Percentiles rank a stretch among this genome's conserved stretches.
phyloP scores from a whole-genome alignment of 1,140 invertebrate species.

The Drosophila kanapiae region DNA sequence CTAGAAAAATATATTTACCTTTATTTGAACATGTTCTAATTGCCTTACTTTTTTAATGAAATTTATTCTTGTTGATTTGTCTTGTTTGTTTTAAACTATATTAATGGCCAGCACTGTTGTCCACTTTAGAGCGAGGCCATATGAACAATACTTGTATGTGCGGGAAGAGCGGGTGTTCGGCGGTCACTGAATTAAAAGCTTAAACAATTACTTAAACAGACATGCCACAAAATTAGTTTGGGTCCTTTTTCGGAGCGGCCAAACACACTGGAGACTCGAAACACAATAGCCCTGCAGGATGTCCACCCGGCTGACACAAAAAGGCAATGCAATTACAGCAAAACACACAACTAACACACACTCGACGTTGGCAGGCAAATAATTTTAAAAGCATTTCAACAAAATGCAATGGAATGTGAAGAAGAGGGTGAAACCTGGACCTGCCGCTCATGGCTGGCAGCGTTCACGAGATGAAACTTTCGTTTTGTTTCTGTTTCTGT shows the following conservation, averaged over 20 bases:
- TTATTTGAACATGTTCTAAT: neutral
- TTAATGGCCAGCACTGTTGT: slow-evolving; percentile 1
- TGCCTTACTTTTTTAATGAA: too few relatives aligned
- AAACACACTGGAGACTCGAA: slow-evolving; percentile 26
- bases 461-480: slow-evolving; percentile 23
- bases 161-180: slow-evolving; percentile 4
- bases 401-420: slow-evolving; percentile 60
- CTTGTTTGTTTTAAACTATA: neutral
- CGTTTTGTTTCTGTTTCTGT: slow-evolving; percentile 17
- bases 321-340: slow-evolving; percentile 71
- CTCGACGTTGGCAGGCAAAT: slow-evolving; percentile 60
- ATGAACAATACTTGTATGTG: neutral
- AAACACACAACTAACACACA: slow-evolving; percentile 44
- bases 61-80: neutral
- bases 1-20: neutral
- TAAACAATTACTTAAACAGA: slow-evolving; percentile 78
- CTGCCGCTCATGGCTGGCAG: slow-evolving; percentile 1
- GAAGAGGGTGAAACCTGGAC: neutral
- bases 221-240: slow-evolving; percentile 80
- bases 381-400: slow-evolving; percentile 76
- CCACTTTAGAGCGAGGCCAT: neutral
- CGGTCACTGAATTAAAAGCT: slow-evolving; percentile 67
- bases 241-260: slow-evolving; percentile 30
- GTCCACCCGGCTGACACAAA: slow-evolving; percentile 57
- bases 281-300: slow-evolving; percentile 37